Evolutionary conservation across 1,140 invertebrate genomes (phyloP).

Genomic region (Bombus pascuorum): DNA sequence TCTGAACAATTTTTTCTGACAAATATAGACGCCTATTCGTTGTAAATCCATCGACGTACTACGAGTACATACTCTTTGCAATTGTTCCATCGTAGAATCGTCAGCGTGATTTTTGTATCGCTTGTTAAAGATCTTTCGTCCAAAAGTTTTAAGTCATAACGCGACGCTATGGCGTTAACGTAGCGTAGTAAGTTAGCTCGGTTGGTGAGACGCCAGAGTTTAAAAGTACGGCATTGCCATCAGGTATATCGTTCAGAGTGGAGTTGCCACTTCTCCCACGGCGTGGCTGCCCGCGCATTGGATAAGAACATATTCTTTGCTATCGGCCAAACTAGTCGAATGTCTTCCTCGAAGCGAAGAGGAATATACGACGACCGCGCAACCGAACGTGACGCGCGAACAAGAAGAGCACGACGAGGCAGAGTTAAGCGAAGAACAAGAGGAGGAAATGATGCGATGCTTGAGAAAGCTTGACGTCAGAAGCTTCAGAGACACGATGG

Average conservation of each 20-base stretch:
- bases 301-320: conserved; percentile 30
- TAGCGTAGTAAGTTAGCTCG: too few relatives aligned
- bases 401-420: not conserved
- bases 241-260: conserved; percentile 83
- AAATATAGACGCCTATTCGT: too few relatives aligned
- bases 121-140: too few relatives aligned
- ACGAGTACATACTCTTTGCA: too few relatives aligned
- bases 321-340: conserved; percentile 41
- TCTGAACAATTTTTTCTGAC: too few relatives aligned
- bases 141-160: too few relatives aligned
- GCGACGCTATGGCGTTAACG: too few relatives aligned
- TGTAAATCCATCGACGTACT: too few relatives aligned
- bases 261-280: conserved; percentile 77
- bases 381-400: not conserved
- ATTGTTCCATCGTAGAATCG: too few relatives aligned
- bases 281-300: not conserved
- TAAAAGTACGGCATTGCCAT: conserved; percentile 60
- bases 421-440: conserved; percentile 31
- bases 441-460: conserved; percentile 68
- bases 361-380: not conserved
- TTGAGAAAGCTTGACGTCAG: conserved; percentile 51
- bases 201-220: too few relatives aligned
- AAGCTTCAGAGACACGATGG: conserved; percentile 20
- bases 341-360: conserved; percentile 27
- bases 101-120: too few relatives aligned